Base-by-base conservation (phyloP, 2,113 vertebrate genomes). In the Channa argus region DNA sequence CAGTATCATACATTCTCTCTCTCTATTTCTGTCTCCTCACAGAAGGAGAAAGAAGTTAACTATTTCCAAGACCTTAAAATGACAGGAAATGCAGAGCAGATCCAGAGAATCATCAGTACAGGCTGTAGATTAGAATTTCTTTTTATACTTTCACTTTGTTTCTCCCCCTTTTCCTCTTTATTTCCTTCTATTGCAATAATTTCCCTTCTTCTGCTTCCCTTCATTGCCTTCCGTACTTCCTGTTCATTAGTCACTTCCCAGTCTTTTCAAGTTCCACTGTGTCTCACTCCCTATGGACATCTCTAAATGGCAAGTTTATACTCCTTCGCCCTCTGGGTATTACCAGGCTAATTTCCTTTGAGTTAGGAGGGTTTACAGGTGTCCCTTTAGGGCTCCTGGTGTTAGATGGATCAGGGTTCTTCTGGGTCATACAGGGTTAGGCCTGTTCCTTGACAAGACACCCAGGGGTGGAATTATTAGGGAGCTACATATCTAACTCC, bases 241-340 rank as follows among this genome's bases (percentile, higher is more conserved):
- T 73, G 72, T 77, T 64, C 71, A 84, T 82, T 76, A 74, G 69
- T 72, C 61, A 63, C 71, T 56, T 74, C 70, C 34, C 15, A 67
- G 50, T 68, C 38, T 61, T 10, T 66, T 68, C 70, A 75, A 72
- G 73, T 74, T 69, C 71, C 58, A 71, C 81, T 86, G 72, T 63
- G 60, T 61, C 60, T 54, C 5, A 5, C 41, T 80, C 61, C 75
- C 79, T 73, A 71, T 53, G 67, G 82, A 80, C 69, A 80, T 61
- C 62, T 77, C 45, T 77, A 78, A 86, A 83, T 86, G 74, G 71
- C 61, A 80, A 62, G 74, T 86, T 77, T 77, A 77, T 75, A 69
- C 72, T 80, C 69, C 63, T 61, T 63, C 15, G 36, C 82, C 84
- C 69, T 3, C 10, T 53, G 55, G 75, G 62, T 85, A 59, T 74